Base-by-base conservation (phyloP, 1,140 invertebrate species). In the Andrena cerasifolii region DNA sequence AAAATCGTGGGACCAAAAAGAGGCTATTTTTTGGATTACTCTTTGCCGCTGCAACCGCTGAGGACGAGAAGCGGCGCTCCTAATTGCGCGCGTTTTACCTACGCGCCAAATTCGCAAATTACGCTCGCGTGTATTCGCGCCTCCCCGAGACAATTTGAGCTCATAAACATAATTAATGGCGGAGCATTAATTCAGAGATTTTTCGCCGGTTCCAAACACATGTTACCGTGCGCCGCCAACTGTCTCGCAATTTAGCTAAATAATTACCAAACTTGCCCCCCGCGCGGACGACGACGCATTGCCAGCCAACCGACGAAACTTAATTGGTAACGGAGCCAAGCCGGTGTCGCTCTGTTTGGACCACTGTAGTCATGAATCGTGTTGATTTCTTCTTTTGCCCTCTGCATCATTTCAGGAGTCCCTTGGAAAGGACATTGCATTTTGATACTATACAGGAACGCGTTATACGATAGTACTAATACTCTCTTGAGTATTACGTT, bases 141-240 rank as follows among this genome's bases (percentile, higher is more conserved):
- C 54, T 53, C 43, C 65, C 81, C 82, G 83, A 86, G 87, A 91
- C 88, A 90, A 91, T 92, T 88, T 88, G 59, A 79, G 88, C 90
- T 91, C 91, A 90, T 92, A 92, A 92, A 92, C 90, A 88, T 92
- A 92, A 93, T 92, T 92, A 92, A 92, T 92, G 87, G 88, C 62
- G 79, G 72, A 78, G 79, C 90, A 92, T 91, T 93, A 92, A 91
- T 92, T 91, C 86, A 84, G 83, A 86, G 78, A 91, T 89, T 92
- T 92, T 92, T 93, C 83, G 56, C 81, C 85, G 82, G 82, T 86
- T 86, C 79, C 73, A 71, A 89, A 83, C 90, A 92, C 90, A 90
- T 92, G 91, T 89, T 91, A 86, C 87, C 88, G 78, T 71, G 83
- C 86, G 85, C 85, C 84, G 83, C 90, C 90, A 90, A 91, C 87